Percentiles rank a stretch among this genome's conserved stretches.
Evolutionary conservation across 2,797 vertebrate species (phyloP).

Genomic region (Saxicola maurus): DNA sequence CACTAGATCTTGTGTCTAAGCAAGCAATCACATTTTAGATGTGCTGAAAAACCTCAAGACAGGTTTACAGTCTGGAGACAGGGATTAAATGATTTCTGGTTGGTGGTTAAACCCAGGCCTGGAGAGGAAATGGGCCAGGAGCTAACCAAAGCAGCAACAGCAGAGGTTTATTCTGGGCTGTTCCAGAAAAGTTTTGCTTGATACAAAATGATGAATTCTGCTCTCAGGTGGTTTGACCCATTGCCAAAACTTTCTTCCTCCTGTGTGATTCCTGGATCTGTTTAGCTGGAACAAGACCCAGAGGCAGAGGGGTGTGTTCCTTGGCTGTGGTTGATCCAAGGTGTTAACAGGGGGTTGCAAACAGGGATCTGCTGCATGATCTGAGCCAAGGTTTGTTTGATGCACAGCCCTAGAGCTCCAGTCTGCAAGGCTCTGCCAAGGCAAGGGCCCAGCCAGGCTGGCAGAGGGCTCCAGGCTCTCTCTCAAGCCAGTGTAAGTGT

Average conservation of each 20-base stretch:
- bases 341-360: neutral
- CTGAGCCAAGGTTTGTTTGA: neutral
- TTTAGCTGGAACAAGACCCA: neutral
- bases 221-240: neutral
- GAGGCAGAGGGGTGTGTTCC: neutral
- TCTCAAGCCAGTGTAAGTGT: accelerated
- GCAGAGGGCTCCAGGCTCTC: neutral
- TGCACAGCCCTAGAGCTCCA: neutral
- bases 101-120: neutral
- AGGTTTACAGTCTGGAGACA: neutral
- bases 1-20: neutral
- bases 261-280: neutral
- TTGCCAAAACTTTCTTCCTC: neutral
- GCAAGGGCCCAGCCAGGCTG: neutral
- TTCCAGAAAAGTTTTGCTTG: neutral
- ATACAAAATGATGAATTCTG: neutral
- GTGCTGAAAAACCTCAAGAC: neutral
- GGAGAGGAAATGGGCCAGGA: neutral
- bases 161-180: neutral
- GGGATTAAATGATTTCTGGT: neutral
- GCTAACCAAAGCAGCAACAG: neutral
- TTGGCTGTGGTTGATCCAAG: neutral
- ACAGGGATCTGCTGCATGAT: neutral
- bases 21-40: neutral
- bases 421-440: neutral